Evolutionary conservation across 2,888 invertebrate genomes (phyloP).

Genomic region (Xestia rhomboidea): DNA sequence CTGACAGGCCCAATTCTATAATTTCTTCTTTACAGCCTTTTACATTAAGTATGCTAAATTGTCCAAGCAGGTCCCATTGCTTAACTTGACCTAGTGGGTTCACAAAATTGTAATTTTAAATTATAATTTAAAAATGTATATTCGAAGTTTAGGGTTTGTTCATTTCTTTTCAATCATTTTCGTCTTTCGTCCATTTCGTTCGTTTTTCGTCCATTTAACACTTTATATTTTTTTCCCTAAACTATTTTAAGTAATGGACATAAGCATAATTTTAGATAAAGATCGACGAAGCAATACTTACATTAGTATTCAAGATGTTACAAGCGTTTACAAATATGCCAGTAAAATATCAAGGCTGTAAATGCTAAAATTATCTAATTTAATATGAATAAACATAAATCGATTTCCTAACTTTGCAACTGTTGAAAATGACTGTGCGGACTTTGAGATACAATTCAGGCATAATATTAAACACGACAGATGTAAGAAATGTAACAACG

Average conservation of each 20-base stretch:
- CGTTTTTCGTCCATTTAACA: slow-evolving; percentile 1
- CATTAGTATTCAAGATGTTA: slow-evolving; percentile 67
- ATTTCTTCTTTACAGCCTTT: too few relatives aligned
- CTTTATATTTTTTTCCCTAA: slow-evolving; percentile 1
- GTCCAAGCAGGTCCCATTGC: too few relatives aligned
- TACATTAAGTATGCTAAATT: too few relatives aligned
- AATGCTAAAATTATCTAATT: slow-evolving; percentile 56
- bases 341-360: slow-evolving; percentile 63
- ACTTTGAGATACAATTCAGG: neutral
- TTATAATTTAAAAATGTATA: too few relatives aligned
- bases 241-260: slow-evolving; percentile 6
- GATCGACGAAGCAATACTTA: slow-evolving; percentile 38
- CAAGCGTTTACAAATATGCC: slow-evolving; percentile 57
- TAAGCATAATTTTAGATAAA: slow-evolving; percentile 43
- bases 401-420: slow-evolving; percentile 49
- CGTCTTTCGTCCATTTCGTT: too few relatives aligned
- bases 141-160: too few relatives aligned
- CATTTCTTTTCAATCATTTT: too few relatives aligned
- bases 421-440: slow-evolving; percentile 12
- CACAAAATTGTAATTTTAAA: too few relatives aligned
- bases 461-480: neutral
- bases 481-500: neutral
- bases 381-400: slow-evolving; percentile 48
- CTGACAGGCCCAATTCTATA: too few relatives aligned
- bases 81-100: too few relatives aligned